A percentile compares a stretch with the other conserved stretches of the same genome.
These are phyloP conservation scores for Terrapene triunguis DNA, from an alignment of 2,113 vertebrate genomes.

Conservation along the genomic window DNA sequence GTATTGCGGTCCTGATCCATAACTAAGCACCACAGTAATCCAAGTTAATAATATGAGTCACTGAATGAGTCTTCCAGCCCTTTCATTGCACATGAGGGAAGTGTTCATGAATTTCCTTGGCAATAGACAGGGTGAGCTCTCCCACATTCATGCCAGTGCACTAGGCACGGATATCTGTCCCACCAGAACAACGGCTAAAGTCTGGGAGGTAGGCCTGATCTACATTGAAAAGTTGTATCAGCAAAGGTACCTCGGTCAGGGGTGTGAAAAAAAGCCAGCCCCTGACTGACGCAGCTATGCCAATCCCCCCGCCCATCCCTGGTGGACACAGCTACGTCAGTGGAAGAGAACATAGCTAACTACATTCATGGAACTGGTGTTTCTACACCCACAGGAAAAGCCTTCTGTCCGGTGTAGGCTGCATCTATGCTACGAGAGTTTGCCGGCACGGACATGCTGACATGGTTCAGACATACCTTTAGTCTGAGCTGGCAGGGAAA, in stretches of 20 bases:
- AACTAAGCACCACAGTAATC: not conserved
- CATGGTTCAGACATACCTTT: not conserved
- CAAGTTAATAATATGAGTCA: not conserved
- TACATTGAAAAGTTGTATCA: not conserved
- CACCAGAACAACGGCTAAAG: not conserved
- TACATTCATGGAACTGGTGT: not conserved
- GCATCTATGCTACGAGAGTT: not conserved
- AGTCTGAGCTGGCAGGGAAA: not conserved
- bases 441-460: not conserved
- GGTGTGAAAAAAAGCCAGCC: not conserved
- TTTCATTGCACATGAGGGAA: not conserved
- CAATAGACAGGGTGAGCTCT: not conserved
- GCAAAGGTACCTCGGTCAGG: not conserved
- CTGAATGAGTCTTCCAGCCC: not conserved
- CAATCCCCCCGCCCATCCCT: not conserved
- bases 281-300: not conserved
- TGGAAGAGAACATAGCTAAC: not conserved
- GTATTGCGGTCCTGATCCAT: not conserved
- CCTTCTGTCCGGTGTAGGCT: not conserved
- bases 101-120: not conserved
- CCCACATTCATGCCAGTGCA: rapidly evolving
- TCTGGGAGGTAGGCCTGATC: not conserved
- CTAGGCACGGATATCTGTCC: not conserved
- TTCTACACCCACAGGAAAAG: not conserved
- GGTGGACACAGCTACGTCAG: not conserved